phyloP scores from a whole-genome alignment of 2,888 invertebrate species.

The Pediacus dermestoides region DNA sequence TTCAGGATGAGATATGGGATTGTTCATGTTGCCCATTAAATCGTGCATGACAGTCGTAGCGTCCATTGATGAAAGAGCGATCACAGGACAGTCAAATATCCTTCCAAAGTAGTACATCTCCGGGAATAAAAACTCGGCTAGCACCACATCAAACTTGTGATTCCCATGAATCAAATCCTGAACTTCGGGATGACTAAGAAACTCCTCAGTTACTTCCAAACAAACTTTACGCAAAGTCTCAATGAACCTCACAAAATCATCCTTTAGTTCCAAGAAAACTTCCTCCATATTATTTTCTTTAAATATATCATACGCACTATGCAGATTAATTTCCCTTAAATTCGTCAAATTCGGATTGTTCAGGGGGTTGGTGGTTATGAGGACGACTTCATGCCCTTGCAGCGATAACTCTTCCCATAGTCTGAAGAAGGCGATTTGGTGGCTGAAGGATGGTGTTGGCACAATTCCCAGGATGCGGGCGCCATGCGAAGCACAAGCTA shows the following conservation, averaged over 20 bases:
- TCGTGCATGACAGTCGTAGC: neutral
- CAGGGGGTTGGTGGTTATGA: conserved; percentile 28
- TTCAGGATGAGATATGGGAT: conserved; percentile 1
- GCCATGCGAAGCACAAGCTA: too few relatives aligned
- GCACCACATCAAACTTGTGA: neutral
- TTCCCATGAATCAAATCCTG: neutral
- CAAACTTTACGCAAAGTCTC: too few relatives aligned
- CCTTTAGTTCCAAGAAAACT: too few relatives aligned
- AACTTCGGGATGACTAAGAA: neutral
- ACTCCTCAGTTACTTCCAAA: too few relatives aligned
- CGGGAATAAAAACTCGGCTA: conserved; percentile 1
- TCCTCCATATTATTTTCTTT: too few relatives aligned
- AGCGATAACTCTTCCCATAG: conserved; percentile 31
- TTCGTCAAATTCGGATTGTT: conserved; percentile 27
- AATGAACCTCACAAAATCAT: too few relatives aligned
- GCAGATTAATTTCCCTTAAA: conserved; percentile 31
- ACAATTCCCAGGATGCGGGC: conserved; percentile 15
- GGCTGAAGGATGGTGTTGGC: conserved; percentile 18
- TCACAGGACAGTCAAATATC: neutral
- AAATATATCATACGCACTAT: conserved; percentile 24
- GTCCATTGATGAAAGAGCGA: neutral
- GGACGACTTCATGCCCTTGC: conserved; percentile 29
- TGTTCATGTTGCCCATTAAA: neutral
- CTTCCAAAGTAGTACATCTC: neutral
- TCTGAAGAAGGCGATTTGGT: conserved; percentile 25